Base-by-base conservation (phyloP, 2,888 invertebrate species). In the Heliconius ismenius region DNA sequence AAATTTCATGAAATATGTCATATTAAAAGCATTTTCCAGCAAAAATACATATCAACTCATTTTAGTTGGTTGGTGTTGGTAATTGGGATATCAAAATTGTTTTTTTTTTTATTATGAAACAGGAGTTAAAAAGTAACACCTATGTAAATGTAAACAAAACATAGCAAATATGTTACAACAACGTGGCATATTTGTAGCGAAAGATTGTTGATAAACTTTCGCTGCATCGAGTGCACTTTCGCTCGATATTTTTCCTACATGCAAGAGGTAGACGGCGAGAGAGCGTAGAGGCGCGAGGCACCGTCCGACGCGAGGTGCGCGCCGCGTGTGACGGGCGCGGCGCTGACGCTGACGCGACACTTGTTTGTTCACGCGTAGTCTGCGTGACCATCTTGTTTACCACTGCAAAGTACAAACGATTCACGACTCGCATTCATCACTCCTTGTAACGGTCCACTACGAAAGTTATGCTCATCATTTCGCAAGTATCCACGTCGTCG, bases 351-450 rank as follows among this genome's bases (percentile, higher is more conserved):
- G 85, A 85, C 87, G 84, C 83, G 85, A 84, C 89, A 91, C 90
- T 93, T 93, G 93, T 93, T 93, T 93, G 91, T 93, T 91, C 93
- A 93, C 93, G 93, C 91, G 89, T 84, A 84, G 86, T 74, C 89
- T 81, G 88, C 92, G 90, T 93, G 93, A 88, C 86, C 88, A 87
- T 86, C 89, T 92, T 92, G 91, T 93, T 92, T 92, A 92, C 91
- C 85, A 90, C 87, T 32, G 32, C 32, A 32, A 32, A 32, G 32
- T 24, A 62, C 88, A 76, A 84, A 85, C 88, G 88, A 83, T 86
- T 88, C 88, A 87, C 86, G 85, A 87, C 86, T 84, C 85, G 85
- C 86, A 89, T 87, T 88, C 89, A 87, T 87, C 85, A 85, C 83
- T 85, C 83, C 83, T 83, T 82, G 84, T 86, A 79, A 77, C 72